Evolutionary conservation across 1,140 invertebrate genomes (phyloP).

Genomic region (Formica selysi): DNA sequence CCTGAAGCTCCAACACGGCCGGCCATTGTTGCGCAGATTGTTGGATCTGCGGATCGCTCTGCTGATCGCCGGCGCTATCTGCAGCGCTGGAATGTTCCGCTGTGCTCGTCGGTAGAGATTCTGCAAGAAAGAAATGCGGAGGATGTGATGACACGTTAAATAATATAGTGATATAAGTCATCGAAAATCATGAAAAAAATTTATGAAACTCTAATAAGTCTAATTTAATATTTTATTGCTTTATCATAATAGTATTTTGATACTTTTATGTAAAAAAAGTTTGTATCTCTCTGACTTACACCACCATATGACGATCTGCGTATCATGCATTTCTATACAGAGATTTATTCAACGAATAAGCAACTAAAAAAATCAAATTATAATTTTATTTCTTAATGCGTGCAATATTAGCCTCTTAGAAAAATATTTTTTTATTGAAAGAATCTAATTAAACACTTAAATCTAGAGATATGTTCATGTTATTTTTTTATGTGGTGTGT

Average conservation of each 20-base stretch:
- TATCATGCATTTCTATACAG: not conserved
- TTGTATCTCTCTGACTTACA: not conserved
- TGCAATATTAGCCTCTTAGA: not conserved
- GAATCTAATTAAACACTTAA: not conserved
- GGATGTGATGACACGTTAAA: not conserved
- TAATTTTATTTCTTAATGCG: not conserved
- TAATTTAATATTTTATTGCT: not conserved
- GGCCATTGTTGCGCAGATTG: slow-evolving; percentile 92
- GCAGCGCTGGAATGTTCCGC: slow-evolving; percentile 89
- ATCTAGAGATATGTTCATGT: not conserved
- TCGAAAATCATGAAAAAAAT: not conserved
- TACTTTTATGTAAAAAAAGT: not conserved
- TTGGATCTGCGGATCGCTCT: slow-evolving; percentile 88
- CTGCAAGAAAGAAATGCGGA: slow-evolving; percentile 78
- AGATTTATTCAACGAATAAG: not conserved
- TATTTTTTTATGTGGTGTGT: not conserved
- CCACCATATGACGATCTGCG: no score
- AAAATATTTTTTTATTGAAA: not conserved
- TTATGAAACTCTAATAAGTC: not conserved
- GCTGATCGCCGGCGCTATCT: slow-evolving; percentile 85
- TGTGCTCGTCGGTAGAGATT: slow-evolving; percentile 90
- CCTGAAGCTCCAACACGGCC: slow-evolving; percentile 92
- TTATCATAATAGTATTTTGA: not conserved
- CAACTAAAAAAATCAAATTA: not conserved
- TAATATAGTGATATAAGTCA: not conserved